These are phyloP conservation scores for Apodemus agrarius DNA, from an alignment of 2,797 vertebrate species.

Conservation along the genomic window DNA sequence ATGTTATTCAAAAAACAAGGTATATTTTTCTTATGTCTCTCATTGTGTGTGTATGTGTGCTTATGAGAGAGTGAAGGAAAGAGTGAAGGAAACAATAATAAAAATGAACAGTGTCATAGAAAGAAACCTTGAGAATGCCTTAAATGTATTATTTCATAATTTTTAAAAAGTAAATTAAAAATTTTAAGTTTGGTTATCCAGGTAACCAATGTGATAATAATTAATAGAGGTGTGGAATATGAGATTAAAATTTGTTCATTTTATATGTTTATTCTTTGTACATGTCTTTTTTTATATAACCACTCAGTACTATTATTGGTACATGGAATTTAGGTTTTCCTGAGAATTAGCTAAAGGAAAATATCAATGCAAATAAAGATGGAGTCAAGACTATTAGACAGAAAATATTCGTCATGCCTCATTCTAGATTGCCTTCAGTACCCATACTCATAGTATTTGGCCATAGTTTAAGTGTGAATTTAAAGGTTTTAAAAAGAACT, in stretches of 20 bases:
- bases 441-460: no score
- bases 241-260: background rate
- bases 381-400: background rate
- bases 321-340: background rate
- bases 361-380: background rate
- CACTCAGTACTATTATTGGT: background rate
- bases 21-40: background rate
- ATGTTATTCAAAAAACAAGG: background rate
- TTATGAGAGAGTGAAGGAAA: background rate
- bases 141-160: background rate
- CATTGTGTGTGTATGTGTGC: background rate
- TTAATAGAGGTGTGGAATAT: background rate
- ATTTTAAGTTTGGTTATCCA: background rate
- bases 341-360: background rate
- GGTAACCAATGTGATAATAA: background rate
- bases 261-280: background rate
- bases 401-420: background rate
- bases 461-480: background rate
- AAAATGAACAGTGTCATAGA: background rate
- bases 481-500: no score
- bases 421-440: background rate
- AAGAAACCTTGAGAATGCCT: slow-evolving; percentile 20
- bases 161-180: background rate
- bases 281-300: background rate
- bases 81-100: background rate